phyloP scores from a whole-genome alignment of 2,113 vertebrate species.

The Quiscalus mexicanus region DNA sequence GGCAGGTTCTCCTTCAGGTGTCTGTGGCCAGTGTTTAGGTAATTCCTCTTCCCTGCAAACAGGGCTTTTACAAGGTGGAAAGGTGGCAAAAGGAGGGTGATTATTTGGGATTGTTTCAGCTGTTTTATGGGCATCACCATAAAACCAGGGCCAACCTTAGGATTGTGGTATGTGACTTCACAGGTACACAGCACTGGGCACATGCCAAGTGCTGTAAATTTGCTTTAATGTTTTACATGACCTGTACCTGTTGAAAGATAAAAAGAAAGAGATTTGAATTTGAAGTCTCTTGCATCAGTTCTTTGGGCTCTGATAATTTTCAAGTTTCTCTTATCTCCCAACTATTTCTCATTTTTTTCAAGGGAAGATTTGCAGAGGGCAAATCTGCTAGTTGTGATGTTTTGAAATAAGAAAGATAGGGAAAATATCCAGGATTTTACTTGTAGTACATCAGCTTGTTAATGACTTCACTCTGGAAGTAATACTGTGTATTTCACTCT shows the following conservation, averaged over 20 bases:
- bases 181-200: neutral
- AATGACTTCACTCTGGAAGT: neutral
- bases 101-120: neutral
- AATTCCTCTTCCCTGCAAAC: neutral
- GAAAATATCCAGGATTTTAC: neutral
- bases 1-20: neutral
- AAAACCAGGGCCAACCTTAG: fast-evolving
- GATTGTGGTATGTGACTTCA: neutral
- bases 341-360: neutral
- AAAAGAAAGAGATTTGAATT: neutral
- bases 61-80: neutral
- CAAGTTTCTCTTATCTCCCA: neutral
- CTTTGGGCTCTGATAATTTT: neutral
- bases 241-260: neutral
- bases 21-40: neutral
- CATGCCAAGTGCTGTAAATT: neutral
- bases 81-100: neutral
- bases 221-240: fast-evolving
- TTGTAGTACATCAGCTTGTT: neutral
- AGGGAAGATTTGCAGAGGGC: neutral
- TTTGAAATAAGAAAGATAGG: neutral
- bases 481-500: neutral
- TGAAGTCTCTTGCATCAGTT: neutral
- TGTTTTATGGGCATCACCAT: neutral
- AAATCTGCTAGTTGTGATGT: neutral